phyloP scores from a whole-genome alignment of 1,140 invertebrate genomes.

The Drosophila sechellia region DNA sequence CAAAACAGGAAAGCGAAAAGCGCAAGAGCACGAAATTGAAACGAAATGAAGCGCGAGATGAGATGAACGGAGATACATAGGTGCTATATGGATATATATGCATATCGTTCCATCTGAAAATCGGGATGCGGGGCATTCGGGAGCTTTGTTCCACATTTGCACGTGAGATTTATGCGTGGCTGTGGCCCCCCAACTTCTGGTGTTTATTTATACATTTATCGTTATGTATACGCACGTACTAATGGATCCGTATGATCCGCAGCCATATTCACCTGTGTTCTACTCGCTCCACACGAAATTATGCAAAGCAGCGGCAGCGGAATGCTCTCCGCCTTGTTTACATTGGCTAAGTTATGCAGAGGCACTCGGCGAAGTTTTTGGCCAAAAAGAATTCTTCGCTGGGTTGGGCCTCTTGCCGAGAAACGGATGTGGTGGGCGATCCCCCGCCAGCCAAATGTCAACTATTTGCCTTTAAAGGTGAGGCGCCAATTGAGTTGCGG shows the following conservation, averaged over 20 bases:
- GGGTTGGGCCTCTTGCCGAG: constrained; percentile 38
- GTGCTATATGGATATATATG: neutral
- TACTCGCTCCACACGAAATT: constrained; percentile 29
- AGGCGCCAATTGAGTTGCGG: constrained; percentile 56
- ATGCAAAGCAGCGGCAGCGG: constrained; percentile 52
- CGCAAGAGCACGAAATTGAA: constrained; percentile 44
- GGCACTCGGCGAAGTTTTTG: constrained; percentile 34
- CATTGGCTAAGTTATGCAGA: constrained; percentile 39
- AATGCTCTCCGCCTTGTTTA: constrained; percentile 42
- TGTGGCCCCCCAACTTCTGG: constrained; percentile 29
- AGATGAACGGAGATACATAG: constrained; percentile 1
- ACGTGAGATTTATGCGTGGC: constrained; percentile 79
- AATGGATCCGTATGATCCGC: constrained; percentile 24
- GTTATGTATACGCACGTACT: constrained; percentile 52
- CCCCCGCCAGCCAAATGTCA: constrained; percentile 59
- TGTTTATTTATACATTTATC: constrained; percentile 74
- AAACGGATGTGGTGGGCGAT: constrained; percentile 72
- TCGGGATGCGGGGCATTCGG: constrained; percentile 16
- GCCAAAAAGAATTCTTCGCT: constrained; percentile 38
- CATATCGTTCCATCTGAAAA: constrained; percentile 16
- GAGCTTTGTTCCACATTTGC: constrained; percentile 78
- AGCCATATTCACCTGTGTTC: constrained; percentile 57
- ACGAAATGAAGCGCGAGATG: constrained; percentile 37
- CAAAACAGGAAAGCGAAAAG: constrained; percentile 34
- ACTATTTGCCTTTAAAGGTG: constrained; percentile 68